Evolutionary conservation across 2,113 vertebrate genomes (phyloP).

Genomic region (Bagarius yarrelli): DNA sequence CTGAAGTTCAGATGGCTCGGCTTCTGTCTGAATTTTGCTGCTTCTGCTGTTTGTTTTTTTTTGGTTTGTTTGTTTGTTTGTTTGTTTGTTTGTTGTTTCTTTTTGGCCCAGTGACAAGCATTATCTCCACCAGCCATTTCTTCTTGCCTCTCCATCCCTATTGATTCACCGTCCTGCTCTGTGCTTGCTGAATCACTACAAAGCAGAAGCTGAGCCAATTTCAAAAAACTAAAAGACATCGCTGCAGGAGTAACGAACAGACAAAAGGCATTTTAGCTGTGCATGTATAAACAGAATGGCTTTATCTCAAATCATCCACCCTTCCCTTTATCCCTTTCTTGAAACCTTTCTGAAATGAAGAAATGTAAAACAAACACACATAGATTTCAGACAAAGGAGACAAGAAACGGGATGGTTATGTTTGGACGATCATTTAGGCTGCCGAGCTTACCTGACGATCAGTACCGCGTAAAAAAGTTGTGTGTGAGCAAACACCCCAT

Average conservation of each 20-base stretch:
- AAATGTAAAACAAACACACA: not conserved
- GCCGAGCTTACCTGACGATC: not conserved
- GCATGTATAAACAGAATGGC: constrained; percentile 14
- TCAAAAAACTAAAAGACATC: not conserved
- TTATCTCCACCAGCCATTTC: constrained; percentile 22
- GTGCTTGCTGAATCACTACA: constrained; percentile 24
- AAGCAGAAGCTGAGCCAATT: not conserved
- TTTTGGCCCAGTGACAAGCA: not conserved
- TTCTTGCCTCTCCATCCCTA: not conserved
- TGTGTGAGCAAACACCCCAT: not conserved
- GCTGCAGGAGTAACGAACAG: not conserved
- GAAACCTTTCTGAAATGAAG: constrained; percentile 18
- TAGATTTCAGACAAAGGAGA: constrained; percentile 16
- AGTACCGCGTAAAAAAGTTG: not conserved
- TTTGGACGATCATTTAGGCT: not conserved
- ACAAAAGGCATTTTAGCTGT: not conserved
- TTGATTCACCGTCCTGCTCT: constrained; percentile 14
- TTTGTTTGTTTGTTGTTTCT: not conserved
- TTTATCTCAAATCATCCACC: constrained; percentile 8
- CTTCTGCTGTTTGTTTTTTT: not conserved
- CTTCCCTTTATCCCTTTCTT: constrained; percentile 13
- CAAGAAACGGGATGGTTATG: constrained; percentile 15
- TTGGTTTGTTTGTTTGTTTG: not conserved
- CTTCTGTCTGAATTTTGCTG: not conserved
- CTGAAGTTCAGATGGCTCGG: not conserved